Conservation (phyloP, 2,113 vertebrate genomes). For the Chaetops frenatus region DNA sequence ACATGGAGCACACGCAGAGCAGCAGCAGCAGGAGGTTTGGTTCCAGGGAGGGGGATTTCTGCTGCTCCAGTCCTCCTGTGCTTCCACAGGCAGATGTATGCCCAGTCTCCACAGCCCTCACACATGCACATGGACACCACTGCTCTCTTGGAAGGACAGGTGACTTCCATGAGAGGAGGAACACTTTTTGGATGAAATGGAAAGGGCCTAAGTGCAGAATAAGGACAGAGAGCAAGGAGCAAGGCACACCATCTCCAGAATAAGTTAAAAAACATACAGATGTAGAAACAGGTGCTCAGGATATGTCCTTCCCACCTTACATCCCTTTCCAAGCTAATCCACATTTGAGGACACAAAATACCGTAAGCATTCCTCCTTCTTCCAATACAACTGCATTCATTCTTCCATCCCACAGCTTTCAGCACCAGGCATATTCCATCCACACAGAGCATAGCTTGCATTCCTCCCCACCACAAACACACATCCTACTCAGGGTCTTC, state of each 20-base stretch:
- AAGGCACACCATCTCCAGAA: background rate
- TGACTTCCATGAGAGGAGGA: background rate
- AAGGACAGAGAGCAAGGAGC: background rate
- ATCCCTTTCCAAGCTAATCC: constrained; percentile 61
- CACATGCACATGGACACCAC: accelerated
- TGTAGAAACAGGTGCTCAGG: constrained; percentile 68
- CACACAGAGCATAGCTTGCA: constrained; percentile 60
- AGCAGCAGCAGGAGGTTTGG: background rate
- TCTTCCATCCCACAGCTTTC: constrained; percentile 62
- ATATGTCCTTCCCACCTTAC: constrained; percentile 57
- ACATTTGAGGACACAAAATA: constrained; percentile 35
- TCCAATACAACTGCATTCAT: constrained; percentile 46
- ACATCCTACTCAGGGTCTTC: constrained; percentile 48
- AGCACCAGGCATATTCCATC: constrained; percentile 57
- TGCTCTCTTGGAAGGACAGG: background rate
- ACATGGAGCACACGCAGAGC: accelerated
- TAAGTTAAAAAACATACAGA: background rate
- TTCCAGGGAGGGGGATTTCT: background rate
- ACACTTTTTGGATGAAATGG: background rate
- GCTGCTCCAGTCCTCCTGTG: background rate
- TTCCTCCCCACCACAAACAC: constrained; percentile 57
- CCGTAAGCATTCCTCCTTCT: constrained; percentile 52
- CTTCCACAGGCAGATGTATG: background rate
- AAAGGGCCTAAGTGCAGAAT: background rate
- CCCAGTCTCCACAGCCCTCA: background rate